phyloP scores from a whole-genome alignment of 2,113 vertebrate species.

The Sialia sialis region DNA sequence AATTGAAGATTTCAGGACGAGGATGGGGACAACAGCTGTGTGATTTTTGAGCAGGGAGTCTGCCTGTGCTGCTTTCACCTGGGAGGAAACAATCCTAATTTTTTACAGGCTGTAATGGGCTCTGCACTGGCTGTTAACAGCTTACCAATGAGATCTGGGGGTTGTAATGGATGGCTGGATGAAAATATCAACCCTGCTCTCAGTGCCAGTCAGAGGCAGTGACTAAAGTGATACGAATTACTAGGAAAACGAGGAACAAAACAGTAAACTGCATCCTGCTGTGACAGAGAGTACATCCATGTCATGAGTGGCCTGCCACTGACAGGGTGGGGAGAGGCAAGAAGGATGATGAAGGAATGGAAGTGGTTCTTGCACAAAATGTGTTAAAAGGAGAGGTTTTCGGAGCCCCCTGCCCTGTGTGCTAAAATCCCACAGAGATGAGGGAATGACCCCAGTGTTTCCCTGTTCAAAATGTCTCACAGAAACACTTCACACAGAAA shows the following conservation, averaged over 20 bases:
- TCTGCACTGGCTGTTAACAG: not conserved
- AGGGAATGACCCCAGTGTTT: fast-evolving
- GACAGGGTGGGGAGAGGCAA: not conserved
- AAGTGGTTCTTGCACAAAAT: not conserved
- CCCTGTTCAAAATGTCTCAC: not conserved
- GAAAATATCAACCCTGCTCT: not conserved
- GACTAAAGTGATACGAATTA: not conserved
- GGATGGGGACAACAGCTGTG: not conserved
- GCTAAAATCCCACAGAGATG: not conserved
- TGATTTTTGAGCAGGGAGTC: not conserved
- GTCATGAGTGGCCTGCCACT: not conserved
- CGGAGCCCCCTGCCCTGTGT: not conserved
- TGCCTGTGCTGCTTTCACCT: not conserved
- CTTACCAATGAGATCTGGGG: not conserved
- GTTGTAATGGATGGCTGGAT: not conserved
- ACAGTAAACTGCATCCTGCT: fast-evolving
- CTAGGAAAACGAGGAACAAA: not conserved
- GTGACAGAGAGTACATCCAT: fast-evolving
- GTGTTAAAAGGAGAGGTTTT: not conserved
- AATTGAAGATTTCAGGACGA: not conserved
- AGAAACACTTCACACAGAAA: not conserved
- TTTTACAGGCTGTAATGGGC: not conserved
- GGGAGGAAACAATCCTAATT: not conserved
- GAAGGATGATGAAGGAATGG: not conserved
- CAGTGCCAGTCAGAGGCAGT: not conserved